A percentile compares a stretch with the other conserved stretches of the same genome.
Conservation (phyloP, 2,888 invertebrate genomes). For the Drosophila mulleri region DNA sequence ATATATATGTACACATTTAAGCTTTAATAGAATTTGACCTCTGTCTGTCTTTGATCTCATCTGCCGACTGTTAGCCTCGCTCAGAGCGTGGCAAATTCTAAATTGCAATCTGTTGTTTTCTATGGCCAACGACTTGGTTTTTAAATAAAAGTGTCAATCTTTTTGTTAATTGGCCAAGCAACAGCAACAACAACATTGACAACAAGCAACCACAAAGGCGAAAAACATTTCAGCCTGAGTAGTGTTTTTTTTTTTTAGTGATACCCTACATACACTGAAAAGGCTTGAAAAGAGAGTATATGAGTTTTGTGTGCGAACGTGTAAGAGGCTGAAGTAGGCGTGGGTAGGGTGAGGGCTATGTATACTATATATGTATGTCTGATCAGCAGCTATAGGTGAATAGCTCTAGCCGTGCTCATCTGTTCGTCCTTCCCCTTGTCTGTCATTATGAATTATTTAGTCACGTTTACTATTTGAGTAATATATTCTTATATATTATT, state of each 20-base stretch:
- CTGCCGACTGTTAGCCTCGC: slow-evolving; percentile 50
- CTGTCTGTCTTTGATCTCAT: slow-evolving; percentile 7
- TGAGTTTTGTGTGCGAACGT: not conserved
- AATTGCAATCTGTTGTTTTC: slow-evolving; percentile 67
- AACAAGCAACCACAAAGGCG: slow-evolving; percentile 27
- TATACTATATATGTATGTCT: not conserved
- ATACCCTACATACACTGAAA: not conserved
- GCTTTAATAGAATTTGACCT: not conserved
- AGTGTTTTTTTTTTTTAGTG: slow-evolving; percentile 44
- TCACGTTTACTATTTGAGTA: no score
- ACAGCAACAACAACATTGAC: slow-evolving; percentile 18
- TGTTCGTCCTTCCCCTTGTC: not conserved
- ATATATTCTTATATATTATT: no score
- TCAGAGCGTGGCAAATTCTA: slow-evolving; percentile 59
- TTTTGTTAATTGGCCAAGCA: slow-evolving; percentile 72
- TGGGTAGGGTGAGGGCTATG: no score
- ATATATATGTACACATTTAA: not conserved
- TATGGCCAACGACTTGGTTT: slow-evolving; percentile 44
- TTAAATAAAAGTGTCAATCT: slow-evolving; percentile 78
- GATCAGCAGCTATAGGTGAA: not conserved
- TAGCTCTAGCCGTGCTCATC: no score
- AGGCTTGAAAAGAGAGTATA: not conserved
- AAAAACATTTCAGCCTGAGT: slow-evolving; percentile 32
- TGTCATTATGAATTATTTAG: not conserved
- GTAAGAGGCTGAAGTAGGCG: not conserved